A percentile compares a stretch with the other conserved stretches of the same genome.
Conservation (phyloP, 2,888 invertebrate species). For the Cepaea hortensis region DNA sequence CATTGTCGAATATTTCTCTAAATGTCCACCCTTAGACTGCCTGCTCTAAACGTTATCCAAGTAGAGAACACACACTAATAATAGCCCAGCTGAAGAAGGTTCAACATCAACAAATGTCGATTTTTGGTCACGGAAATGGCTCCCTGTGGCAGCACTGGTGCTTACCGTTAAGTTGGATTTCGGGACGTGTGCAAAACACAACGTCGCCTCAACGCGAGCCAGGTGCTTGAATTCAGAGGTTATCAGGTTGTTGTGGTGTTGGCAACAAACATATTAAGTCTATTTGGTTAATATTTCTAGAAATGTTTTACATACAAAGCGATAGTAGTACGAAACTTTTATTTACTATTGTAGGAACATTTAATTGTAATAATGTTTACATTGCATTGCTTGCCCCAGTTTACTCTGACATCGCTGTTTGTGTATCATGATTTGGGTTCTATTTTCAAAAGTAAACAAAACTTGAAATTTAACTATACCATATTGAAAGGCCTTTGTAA, state of each 20-base stretch:
- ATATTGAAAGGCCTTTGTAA: too few species aligned
- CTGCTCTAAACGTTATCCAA: constrained; percentile 37
- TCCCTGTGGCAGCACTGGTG: constrained; percentile 39
- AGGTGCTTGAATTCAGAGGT: not conserved
- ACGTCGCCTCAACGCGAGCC: not conserved
- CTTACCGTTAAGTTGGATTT: constrained; percentile 18
- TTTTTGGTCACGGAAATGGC: constrained; percentile 54
- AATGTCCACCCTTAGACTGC: not conserved
- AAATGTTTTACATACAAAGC: too few species aligned
- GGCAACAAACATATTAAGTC: too few species aligned
- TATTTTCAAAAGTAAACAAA: too few species aligned
- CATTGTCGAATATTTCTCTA: constrained; percentile 50
- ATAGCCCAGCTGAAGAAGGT: constrained; percentile 9
- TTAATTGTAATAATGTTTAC: too few species aligned
- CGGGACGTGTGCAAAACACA: constrained; percentile 55
- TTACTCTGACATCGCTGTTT: too few species aligned
- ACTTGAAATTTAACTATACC: too few species aligned
- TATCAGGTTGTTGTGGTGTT: not conserved
- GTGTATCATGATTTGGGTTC: too few species aligned
- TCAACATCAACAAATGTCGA: constrained; percentile 51
- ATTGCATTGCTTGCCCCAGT: too few species aligned
- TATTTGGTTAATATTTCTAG: too few species aligned
- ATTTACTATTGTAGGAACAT: too few species aligned
- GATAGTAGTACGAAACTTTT: too few species aligned
- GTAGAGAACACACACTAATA: constrained; percentile 44